Conservation (phyloP, 2,797 vertebrate genomes). For the Paratrypauchen microcephalus region DNA sequence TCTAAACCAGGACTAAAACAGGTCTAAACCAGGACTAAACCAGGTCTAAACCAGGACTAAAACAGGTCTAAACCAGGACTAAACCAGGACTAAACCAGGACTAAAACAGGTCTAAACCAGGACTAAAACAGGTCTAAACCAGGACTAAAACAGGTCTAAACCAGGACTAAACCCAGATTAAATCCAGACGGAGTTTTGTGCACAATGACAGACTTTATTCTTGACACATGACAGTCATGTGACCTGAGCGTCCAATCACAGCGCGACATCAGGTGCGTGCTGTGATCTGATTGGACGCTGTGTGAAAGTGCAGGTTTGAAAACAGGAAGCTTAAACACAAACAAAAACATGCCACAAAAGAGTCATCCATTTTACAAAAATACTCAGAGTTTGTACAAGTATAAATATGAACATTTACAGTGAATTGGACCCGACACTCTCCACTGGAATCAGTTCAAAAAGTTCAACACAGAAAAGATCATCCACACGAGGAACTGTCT, state of each 20-base stretch:
- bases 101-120: too few species aligned
- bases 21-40: too few species aligned
- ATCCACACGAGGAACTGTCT: too few species aligned
- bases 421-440: not conserved
- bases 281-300: not conserved
- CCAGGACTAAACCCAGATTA: not conserved
- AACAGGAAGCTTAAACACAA: constrained; percentile 1
- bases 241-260: not conserved
- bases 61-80: too few species aligned
- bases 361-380: not conserved
- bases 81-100: too few species aligned
- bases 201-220: constrained; percentile 3
- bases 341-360: not conserved
- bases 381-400: not conserved
- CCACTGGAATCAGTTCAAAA: too few species aligned
- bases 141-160: not conserved
- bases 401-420: not conserved
- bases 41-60: too few species aligned
- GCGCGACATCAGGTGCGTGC: not conserved
- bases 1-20: too few species aligned
- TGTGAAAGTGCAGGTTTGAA: constrained; percentile 2
- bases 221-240: not conserved
- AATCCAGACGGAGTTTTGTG: not conserved
- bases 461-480: too few species aligned
- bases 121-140: not conserved